Evolutionary conservation across 2,888 invertebrate genomes (phyloP), one percentile per base, ranked within the genome.

Genomic region (Chaetoderma sp.): DNA sequence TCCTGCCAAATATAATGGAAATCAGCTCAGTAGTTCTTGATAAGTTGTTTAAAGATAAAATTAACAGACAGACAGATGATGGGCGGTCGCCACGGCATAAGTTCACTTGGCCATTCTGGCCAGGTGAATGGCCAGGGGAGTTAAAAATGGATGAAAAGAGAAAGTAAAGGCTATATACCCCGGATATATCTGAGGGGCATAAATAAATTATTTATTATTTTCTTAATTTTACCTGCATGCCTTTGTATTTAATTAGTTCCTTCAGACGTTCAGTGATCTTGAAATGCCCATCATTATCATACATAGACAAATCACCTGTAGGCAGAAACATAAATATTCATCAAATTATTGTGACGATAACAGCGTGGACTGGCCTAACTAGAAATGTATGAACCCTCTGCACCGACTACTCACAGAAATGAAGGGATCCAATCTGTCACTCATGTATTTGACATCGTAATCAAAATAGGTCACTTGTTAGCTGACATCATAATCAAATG

Each of bases 201-300:
- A 18, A n/a, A 2, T 21, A 42, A 4, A 4, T 5, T 42, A 18
- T 5, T 4, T 21, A 42, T 42, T 42, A 18, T 42, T 16, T 47
- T 21, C 13, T 25, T 47, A n/a, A 16, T 32, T 56, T 44, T 87
- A 93, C 93, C 90, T 93, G 93, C 79, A 91, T 93, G 45, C 92
- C 94, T 85, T 95, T 95, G 81, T 94, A 94, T 85, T 96, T 96
- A 78, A 96, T 95, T 28, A 96, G 90, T 82, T 95, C 95, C 83
- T 96, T 96, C 23, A 94, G 87, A 67, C 96, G 88, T 86, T 96
- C 96, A 72, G 96, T 94, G 54, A 94, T 87, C 81, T 94, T 95
- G 1, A 96, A 95, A 67, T 89, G 91, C 0, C 91, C 91, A 18
- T 94, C 91, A 0, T 90, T 85, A 80, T 95, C 94, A 75, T 91